Conservation (phyloP, 2,797 vertebrate genomes). For the Erpetoichthys calabaricus region DNA sequence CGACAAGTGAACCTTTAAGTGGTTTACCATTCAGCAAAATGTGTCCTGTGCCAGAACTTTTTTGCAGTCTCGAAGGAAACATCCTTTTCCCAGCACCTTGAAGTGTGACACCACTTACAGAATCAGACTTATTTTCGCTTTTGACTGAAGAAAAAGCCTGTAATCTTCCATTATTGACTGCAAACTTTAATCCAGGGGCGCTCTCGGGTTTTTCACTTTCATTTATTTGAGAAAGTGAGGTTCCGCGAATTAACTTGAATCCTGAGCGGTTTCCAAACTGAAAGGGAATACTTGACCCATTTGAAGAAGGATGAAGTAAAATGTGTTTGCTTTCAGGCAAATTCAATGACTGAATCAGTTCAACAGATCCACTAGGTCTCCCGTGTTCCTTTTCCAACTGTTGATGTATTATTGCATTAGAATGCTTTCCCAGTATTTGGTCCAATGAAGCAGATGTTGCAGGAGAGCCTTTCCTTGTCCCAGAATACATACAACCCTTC, state of each 20-base stretch:
- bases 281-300: conserved; percentile 44
- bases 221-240: conserved; percentile 20
- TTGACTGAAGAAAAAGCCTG: conserved; percentile 32
- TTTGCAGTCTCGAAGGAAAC: conserved; percentile 31
- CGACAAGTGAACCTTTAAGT: conserved; percentile 28
- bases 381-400: conserved; percentile 67
- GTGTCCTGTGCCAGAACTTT: conserved; percentile 17
- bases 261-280: conserved; percentile 41
- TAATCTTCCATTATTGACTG: conserved; percentile 34
- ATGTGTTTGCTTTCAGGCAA: conserved; percentile 54
- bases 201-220: conserved; percentile 35
- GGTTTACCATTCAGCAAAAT: conserved; percentile 20
- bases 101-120: conserved; percentile 23
- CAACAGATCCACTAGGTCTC: conserved; percentile 28
- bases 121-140: conserved; percentile 32
- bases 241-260: conserved; percentile 39
- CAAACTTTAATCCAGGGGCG: conserved; percentile 45
- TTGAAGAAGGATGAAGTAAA: conserved; percentile 36
- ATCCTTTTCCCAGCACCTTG: conserved; percentile 30
- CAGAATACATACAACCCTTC: conserved; percentile 8
- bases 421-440: conserved; percentile 64
- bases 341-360: conserved; percentile 44
- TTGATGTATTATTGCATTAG: conserved; percentile 66
- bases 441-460: conserved; percentile 30
- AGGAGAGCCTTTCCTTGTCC: conserved; percentile 15